Percentiles rank a stretch among this genome's conserved stretches.
phyloP scores from a whole-genome alignment of 2,888 invertebrate genomes.

The Enchytraeus crypticus region DNA sequence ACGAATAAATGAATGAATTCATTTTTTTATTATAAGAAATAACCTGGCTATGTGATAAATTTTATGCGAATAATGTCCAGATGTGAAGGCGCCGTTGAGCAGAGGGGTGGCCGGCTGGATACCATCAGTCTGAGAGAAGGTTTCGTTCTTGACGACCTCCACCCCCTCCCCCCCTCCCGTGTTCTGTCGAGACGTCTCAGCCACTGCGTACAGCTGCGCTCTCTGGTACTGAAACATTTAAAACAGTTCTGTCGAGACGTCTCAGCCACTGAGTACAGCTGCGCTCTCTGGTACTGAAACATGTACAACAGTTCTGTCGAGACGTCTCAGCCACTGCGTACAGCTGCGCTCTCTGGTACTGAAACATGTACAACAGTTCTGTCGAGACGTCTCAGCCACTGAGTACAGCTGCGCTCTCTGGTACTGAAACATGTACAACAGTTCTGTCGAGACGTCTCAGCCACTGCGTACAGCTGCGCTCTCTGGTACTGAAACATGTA shows the following conservation, averaged over 20 bases:
- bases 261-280: background rate
- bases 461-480: too few species aligned
- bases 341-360: too few species aligned
- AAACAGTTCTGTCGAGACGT: background rate
- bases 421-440: too few species aligned
- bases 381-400: too few species aligned
- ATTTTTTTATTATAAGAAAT: background rate
- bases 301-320: too few species aligned
- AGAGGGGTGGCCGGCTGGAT: constrained; percentile 48
- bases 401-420: too few species aligned
- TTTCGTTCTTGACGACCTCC: constrained; percentile 89
- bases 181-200: constrained; percentile 64
- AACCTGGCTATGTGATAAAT: constrained; percentile 89
- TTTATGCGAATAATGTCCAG: constrained; percentile 98
- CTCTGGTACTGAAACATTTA: constrained; percentile 81
- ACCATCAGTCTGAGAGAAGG: constrained; percentile 60
- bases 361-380: too few species aligned
- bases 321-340: too few species aligned
- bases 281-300: too few species aligned
- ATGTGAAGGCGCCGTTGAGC: constrained; percentile 66
- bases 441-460: too few species aligned
- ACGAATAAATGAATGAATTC: background rate
- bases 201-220: constrained; percentile 94
- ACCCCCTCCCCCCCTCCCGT: constrained; percentile 65
- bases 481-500: too few species aligned